Base-by-base conservation (phyloP, 2,113 vertebrate species). In the Lamprotornis superbus region DNA sequence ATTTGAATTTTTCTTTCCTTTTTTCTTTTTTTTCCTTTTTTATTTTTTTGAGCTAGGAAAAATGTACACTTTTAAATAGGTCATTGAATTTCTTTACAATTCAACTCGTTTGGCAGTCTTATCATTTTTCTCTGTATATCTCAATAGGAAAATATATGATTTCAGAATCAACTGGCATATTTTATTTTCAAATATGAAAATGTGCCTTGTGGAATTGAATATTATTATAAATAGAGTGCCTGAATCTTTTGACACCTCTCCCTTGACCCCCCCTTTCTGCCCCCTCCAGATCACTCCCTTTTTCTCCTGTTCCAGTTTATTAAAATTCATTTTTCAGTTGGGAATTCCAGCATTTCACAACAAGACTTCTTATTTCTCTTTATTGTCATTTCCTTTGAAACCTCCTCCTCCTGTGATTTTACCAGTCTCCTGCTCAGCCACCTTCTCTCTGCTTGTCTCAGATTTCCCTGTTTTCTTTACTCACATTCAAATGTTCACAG, bases 221-320 rank as follows among this genome's bases (percentile, higher is more conserved):
- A 73, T 79, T 93, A 77, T 91, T 94, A 95, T 95, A 95, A 97
- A 92, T 47, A 61, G 77, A 89, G 61, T 20, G 50, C 65, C 82
- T 40, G 67, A 55, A 89, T 74, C 39, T 95, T 95, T 89, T 87
- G 92, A 89, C 33, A 69, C 21, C 74, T 94, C 93, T 37, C 37
- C 37, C 18, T 52, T 7, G 2, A 52, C 7, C 39, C 10, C 46
- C 6, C 27, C 13, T 52, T 64, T 81, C 50, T 94, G 84, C 30
- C 40, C 33, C 35, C 52, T 89, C 53, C 25, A 24, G 61, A 63
- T 37, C 23, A 21, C 28, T 61, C 23, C 31, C 5, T 40, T 60
- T 70, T 77, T 60, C 16, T 90, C 65, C 78, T 78, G 18, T 92
- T 89, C 82, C n/a, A 78, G 64, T 95, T 95, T 95, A 89, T 95